Evolutionary conservation across 2,797 vertebrate species (phyloP).

Genomic region (Alca torda): DNA sequence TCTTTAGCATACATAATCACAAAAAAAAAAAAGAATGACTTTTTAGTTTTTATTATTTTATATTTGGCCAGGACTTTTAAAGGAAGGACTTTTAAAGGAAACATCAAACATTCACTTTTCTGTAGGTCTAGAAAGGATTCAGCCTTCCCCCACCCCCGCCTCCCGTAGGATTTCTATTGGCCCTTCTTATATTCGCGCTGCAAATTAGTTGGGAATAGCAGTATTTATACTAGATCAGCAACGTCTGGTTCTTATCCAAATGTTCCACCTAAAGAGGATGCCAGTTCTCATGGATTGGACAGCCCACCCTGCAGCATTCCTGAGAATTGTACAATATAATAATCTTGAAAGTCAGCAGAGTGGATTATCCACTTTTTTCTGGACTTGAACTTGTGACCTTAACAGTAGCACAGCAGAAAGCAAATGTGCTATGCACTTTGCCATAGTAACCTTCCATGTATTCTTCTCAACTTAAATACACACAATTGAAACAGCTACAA

Average conservation of each 20-base stretch:
- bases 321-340: constrained; percentile 85
- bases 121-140: constrained; percentile 61
- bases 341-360: constrained; percentile 84
- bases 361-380: constrained; percentile 82
- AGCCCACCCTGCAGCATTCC: constrained; percentile 82
- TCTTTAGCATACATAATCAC: constrained; percentile 69
- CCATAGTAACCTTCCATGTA: constrained; percentile 81
- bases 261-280: constrained; percentile 75
- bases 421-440: constrained; percentile 82
- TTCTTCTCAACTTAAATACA: constrained; percentile 82
- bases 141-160: constrained; percentile 17
- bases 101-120: constrained; percentile 75
- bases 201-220: constrained; percentile 59
- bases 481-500: constrained; percentile 78
- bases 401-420: constrained; percentile 85
- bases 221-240: constrained; percentile 71
- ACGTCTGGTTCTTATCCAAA: constrained; percentile 78
- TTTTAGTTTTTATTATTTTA: constrained; percentile 79
- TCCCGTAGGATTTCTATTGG: constrained; percentile 53
- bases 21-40: constrained; percentile 64
- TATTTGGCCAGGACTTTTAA: constrained; percentile 79
- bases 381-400: constrained; percentile 84
- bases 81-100: constrained; percentile 68
- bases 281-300: constrained; percentile 78
- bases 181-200: constrained; percentile 64